Evolutionary conservation across 2,113 vertebrate genomes (phyloP).

Genomic region (Campylomormyrus numenius): DNA sequence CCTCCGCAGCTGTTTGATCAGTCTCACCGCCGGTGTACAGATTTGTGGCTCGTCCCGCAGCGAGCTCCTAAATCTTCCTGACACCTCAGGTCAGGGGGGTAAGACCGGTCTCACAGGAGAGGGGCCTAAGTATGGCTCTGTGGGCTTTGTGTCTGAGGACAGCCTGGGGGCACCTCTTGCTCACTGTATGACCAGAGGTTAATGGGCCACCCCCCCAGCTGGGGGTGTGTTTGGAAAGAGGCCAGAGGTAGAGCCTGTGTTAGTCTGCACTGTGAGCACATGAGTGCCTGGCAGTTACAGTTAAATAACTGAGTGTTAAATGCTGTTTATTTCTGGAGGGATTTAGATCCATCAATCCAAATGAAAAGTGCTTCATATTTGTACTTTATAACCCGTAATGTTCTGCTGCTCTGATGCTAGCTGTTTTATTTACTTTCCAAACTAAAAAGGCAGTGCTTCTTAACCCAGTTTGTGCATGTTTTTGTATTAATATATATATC

Average conservation of each 20-base stretch:
- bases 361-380: background rate
- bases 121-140: background rate
- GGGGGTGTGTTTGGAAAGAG: background rate
- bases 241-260: background rate
- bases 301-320: background rate
- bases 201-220: background rate
- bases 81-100: constrained; percentile 8
- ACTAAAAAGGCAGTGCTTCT: background rate
- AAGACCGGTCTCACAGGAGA: background rate
- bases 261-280: background rate
- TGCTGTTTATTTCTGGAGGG: background rate
- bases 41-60: background rate
- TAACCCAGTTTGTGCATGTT: background rate
- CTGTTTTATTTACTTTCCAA: background rate
- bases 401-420: background rate
- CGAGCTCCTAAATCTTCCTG: background rate
- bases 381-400: background rate
- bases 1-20: background rate
- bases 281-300: background rate
- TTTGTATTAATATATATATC: background rate
- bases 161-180: background rate
- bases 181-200: background rate
- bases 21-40: background rate
- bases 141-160: background rate
- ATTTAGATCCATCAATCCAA: background rate